Base-by-base conservation (phyloP, 2,113 vertebrate species). In the Prolemur simus region DNA sequence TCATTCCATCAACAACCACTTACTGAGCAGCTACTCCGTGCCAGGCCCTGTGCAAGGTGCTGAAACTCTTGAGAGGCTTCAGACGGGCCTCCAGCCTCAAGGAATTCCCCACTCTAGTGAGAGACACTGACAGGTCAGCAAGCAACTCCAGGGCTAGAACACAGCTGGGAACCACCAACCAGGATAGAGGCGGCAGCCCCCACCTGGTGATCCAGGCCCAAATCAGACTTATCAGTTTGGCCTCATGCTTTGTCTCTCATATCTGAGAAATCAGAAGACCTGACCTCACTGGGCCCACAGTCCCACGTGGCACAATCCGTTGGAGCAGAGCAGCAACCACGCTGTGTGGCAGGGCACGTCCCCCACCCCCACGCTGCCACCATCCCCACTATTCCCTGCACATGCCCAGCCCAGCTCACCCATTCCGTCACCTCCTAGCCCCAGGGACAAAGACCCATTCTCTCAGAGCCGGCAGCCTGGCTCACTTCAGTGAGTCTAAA, bases 291-390 rank as follows among this genome's bases (percentile, higher is more conserved):
- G 10, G 87, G 34, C 42, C 60, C 54, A 47, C 7, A 34, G 34
- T 60, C 37, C 42, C 90, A 94, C 17, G 3, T 1, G 32, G 66
- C 71, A 20, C 17, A 8, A 54, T 17, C 49, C 52, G 18, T 1
- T 10, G 27, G 69, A 58, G 47, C 47, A 10, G 49, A 78, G 52
- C 17, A 10, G 29, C 1, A 12, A 27, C 47, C 12, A n/a, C 2
- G 6, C 27, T 3, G 0, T 32, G n/a, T 2, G 20, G 2, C 52
- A 73, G 87, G 47, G 6, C 8, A 52, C 0, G 0, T 0, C 8
- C 32, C 42, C 13, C 63, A 4, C 20, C 1, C 4, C 42, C 45
- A 21, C 10, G 11, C 21, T 1, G 2, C 34, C 42, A n/a, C 60
- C 27, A 7, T 18, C 27, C 66, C 81, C 74, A 45, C 6, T 0